A percentile compares a stretch with the other conserved stretches of the same genome.
Evolutionary conservation across 2,888 invertebrate genomes (phyloP).

Genomic region (Villa cingulata): DNA sequence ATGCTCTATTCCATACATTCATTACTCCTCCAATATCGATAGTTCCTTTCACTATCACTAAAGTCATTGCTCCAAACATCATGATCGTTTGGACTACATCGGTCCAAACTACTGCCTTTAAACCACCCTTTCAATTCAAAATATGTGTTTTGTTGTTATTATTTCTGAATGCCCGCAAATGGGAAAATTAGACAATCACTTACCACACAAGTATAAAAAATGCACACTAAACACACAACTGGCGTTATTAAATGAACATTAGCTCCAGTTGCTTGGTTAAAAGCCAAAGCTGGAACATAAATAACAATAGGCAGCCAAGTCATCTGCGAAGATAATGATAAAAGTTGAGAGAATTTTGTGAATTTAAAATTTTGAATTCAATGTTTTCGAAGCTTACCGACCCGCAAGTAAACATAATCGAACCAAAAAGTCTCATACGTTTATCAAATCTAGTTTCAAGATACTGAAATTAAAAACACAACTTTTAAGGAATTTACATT

Average conservation of each 20-base stretch:
- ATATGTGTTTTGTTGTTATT: background rate
- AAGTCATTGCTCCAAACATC: constrained; percentile 53
- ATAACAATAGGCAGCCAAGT: constrained; percentile 59
- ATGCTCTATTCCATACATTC: constrained; percentile 43
- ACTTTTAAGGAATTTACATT: too few species aligned
- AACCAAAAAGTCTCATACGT: constrained; percentile 51
- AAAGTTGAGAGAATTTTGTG: background rate
- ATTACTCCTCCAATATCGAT: constrained; percentile 47
- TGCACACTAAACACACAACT: constrained; percentile 60
- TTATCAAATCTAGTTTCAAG: constrained; percentile 51
- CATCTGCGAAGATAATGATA: constrained; percentile 36
- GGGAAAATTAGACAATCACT: too few species aligned
- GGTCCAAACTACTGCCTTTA: constrained; percentile 57
- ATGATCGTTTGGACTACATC: constrained; percentile 55
- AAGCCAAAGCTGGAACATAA: constrained; percentile 58
- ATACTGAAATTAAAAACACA: constrained; percentile 37
- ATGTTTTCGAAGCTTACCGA: constrained; percentile 40
- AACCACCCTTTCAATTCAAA: constrained; percentile 40
- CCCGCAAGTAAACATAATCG: constrained; percentile 47
- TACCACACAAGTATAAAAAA: constrained; percentile 66
- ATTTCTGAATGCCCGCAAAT: background rate
- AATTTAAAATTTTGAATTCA: background rate
- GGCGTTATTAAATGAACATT: constrained; percentile 61
- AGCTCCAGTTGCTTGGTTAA: constrained; percentile 66
- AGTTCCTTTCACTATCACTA: constrained; percentile 51